Percentiles rank a stretch among this genome's conserved stretches.
These are phyloP conservation scores for Bujurquina vittata DNA, from an alignment of 2,113 vertebrate species.

Conservation along the genomic window DNA sequence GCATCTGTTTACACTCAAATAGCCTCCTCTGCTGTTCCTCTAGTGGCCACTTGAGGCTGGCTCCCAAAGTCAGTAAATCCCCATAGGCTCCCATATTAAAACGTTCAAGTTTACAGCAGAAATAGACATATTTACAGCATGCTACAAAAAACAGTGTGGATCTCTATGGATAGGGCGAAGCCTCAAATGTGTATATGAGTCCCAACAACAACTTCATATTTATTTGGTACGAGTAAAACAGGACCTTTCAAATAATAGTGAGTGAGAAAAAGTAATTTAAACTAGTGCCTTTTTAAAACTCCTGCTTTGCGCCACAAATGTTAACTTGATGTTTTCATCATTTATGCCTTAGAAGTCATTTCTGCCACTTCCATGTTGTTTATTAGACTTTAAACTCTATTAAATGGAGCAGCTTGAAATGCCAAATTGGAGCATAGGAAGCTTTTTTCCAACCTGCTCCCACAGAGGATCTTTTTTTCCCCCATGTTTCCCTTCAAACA, in stretches of 20 bases:
- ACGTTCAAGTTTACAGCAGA: neutral
- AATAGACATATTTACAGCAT: neutral
- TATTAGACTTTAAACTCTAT: neutral
- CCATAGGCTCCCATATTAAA: neutral
- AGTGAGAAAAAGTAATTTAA: neutral
- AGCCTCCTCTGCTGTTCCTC: neutral
- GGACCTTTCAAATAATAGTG: neutral
- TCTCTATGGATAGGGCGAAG: neutral
- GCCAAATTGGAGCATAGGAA: slow-evolving; percentile 1
- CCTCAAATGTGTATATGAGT: no score
- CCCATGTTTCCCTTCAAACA: neutral
- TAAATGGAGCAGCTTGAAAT: neutral
- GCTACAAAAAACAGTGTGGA: neutral
- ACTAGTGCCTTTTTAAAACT: slow-evolving; percentile 3
- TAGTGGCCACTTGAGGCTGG: neutral
- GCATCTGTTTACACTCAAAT: neutral
- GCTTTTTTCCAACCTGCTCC: neutral
- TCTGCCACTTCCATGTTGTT: neutral
- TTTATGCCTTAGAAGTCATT: neutral
- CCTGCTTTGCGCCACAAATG: neutral
- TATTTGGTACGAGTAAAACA: neutral
- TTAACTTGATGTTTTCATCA: neutral
- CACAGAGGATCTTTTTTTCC: neutral
- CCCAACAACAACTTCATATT: neutral
- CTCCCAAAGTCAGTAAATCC: neutral